Percentiles rank a stretch among this genome's conserved stretches.
Evolutionary conservation across 2,888 invertebrate species (phyloP).

Genomic region (Aplocera efformata): DNA sequence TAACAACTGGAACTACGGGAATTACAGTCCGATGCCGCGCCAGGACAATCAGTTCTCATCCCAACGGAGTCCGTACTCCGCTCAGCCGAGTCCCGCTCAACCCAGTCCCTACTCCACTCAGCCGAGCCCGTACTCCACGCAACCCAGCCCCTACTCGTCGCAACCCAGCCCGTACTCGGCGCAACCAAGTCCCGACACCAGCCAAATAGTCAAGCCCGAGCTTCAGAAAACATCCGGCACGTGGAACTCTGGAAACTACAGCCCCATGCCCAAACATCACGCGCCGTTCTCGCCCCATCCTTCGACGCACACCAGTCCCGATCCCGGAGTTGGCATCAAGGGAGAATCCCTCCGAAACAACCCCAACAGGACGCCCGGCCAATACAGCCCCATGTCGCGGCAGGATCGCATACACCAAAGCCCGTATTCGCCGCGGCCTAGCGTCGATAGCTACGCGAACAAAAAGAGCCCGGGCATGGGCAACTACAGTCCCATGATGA

Average conservation of each 20-base stretch:
- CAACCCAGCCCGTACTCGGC: slow-evolving; percentile 73
- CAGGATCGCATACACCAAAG: slow-evolving; percentile 66
- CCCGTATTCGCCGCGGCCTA: slow-evolving; percentile 68
- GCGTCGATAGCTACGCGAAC: slow-evolving; percentile 59
- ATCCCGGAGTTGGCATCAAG: slow-evolving; percentile 60
- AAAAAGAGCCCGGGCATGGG: slow-evolving; percentile 69
- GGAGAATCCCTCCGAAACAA: slow-evolving; percentile 52
- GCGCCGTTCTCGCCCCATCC: slow-evolving; percentile 71
- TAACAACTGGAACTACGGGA: slow-evolving; percentile 68
- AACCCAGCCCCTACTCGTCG: slow-evolving; percentile 72
- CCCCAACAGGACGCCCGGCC: slow-evolving; percentile 63
- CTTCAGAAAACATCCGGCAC: slow-evolving; percentile 60
- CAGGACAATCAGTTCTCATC: slow-evolving; percentile 69
- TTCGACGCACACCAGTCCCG: slow-evolving; percentile 69
- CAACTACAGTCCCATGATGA: slow-evolving; percentile 68
- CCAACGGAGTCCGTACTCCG: slow-evolving; percentile 72
- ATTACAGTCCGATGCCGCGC: slow-evolving; percentile 71
- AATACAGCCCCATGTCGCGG: slow-evolving; percentile 71
- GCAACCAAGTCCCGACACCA: slow-evolving; percentile 73
- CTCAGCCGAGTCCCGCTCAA: slow-evolving; percentile 69
- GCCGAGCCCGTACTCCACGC: slow-evolving; percentile 69
- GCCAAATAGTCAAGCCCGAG: slow-evolving; percentile 68
- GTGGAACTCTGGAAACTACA: slow-evolving; percentile 73
- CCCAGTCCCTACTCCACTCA: slow-evolving; percentile 73
- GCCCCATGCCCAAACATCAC: slow-evolving; percentile 73